Percentiles rank a stretch among this genome's conserved stretches.
Conservation (phyloP, 2,797 vertebrate species). For the Glyptemys insculpta region DNA sequence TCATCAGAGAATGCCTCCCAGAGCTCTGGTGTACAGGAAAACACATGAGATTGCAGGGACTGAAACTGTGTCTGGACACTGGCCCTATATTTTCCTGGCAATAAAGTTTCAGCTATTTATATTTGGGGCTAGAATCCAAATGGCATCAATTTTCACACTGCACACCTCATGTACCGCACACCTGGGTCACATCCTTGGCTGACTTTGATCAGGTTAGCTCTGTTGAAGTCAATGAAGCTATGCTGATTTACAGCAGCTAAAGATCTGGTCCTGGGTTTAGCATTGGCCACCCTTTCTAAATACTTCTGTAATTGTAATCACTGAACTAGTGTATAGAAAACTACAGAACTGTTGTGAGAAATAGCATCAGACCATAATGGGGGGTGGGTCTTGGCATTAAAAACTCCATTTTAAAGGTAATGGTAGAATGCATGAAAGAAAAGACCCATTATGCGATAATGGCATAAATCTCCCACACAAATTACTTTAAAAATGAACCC, state of each 20-base stretch:
- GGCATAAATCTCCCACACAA: neutral
- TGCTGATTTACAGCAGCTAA: neutral
- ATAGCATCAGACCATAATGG: neutral
- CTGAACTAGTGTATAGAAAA: neutral
- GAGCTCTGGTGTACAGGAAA: fast-evolving
- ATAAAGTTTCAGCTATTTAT: neutral
- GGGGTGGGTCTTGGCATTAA: neutral
- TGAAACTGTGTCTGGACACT: neutral
- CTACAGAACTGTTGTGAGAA: neutral
- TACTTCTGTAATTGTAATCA: neutral
- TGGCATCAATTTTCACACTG: neutral
- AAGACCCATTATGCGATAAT: neutral
- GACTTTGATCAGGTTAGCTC: neutral
- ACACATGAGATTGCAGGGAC: neutral
- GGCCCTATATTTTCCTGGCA: neutral
- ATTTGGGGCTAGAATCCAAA: neutral
- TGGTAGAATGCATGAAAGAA: neutral
- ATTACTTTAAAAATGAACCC: neutral
- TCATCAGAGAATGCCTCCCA: neutral
- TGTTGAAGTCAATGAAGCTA: neutral
- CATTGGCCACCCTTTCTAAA: neutral
- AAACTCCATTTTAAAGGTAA: neutral
- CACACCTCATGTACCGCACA: neutral
- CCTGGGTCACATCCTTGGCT: neutral
- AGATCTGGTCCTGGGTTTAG: neutral